A percentile compares a stretch with the other conserved stretches of the same genome.
Conservation (phyloP, 2,113 vertebrate species). For the Centropus bengalensis region DNA sequence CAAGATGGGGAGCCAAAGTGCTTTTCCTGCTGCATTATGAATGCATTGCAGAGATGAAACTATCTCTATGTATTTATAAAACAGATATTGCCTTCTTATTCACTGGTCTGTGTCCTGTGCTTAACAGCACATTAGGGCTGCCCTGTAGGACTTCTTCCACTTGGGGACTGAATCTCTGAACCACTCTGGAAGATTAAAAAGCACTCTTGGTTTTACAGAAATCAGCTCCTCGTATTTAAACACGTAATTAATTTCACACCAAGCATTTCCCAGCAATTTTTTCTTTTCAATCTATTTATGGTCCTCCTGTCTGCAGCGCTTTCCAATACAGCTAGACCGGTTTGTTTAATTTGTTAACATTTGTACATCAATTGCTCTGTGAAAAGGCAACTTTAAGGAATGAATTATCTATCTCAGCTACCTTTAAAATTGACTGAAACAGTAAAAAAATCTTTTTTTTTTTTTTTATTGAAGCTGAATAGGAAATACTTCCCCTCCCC, state of each 20-base stretch:
- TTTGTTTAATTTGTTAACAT: neutral
- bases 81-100: neutral
- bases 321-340: neutral
- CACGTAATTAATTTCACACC: slow-evolving; percentile 8
- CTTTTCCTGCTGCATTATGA: neutral
- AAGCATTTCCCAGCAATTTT: neutral
- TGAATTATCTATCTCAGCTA: neutral
- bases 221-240: slow-evolving; percentile 1
- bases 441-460: neutral
- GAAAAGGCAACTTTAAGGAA: neutral
- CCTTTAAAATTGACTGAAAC: neutral
- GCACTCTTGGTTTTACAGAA: slow-evolving; percentile 9
- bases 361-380: neutral
- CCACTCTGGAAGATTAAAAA: neutral
- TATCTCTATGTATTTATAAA: neutral
- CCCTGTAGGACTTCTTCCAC: neutral
- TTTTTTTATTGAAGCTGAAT: neutral
- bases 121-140: neutral
- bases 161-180: neutral
- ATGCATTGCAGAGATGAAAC: neutral
- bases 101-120: neutral
- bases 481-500: neutral
- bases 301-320: neutral
- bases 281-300: neutral
- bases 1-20: neutral